A percentile compares a stretch with the other conserved stretches of the same genome.
These are phyloP conservation scores for Leucophenga varia DNA, from an alignment of 1,140 invertebrate species.

Conservation along the genomic window DNA sequence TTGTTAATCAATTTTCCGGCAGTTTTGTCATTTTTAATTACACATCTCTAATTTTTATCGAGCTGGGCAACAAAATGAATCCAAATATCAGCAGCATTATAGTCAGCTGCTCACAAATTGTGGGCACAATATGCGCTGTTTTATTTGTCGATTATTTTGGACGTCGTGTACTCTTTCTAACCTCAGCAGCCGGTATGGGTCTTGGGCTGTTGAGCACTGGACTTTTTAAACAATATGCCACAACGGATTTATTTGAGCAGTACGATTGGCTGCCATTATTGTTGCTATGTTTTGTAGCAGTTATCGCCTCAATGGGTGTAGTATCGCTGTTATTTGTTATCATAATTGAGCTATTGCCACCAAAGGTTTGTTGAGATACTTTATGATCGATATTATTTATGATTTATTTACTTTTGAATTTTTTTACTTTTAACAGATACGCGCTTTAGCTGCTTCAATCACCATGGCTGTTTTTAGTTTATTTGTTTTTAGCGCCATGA, in stretches of 20 bases:
- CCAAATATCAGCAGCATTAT: constrained; percentile 69
- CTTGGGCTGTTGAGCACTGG: constrained; percentile 27
- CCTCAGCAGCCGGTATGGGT: constrained; percentile 34
- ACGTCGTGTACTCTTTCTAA: constrained; percentile 29
- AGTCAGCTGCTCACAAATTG: constrained; percentile 60
- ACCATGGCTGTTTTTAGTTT: constrained; percentile 39
- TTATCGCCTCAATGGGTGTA: constrained; percentile 28
- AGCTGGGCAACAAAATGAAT: constrained; percentile 62
- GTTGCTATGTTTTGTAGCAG: constrained; percentile 29
- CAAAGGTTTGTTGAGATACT: no score
- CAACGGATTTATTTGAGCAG: constrained; percentile 20
- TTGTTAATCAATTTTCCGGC: constrained; percentile 48
- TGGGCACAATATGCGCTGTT: constrained; percentile 31
- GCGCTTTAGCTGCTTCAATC: constrained; percentile 38
- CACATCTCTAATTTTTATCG: constrained; percentile 65
- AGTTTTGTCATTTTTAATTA: constrained; percentile 61
- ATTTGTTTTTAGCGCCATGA: constrained; percentile 38
- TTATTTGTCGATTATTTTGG: constrained; percentile 35
- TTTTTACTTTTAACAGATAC: constrained; percentile 35
- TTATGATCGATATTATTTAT: no score
- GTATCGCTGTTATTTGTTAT: constrained; percentile 37
- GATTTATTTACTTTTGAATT: no score
- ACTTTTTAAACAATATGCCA: constrained; percentile 16
- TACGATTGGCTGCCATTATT: constrained; percentile 34
- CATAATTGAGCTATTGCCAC: constrained; percentile 34